Conservation (phyloP, 1,140 invertebrate species). For the Orchesella cincta region DNA sequence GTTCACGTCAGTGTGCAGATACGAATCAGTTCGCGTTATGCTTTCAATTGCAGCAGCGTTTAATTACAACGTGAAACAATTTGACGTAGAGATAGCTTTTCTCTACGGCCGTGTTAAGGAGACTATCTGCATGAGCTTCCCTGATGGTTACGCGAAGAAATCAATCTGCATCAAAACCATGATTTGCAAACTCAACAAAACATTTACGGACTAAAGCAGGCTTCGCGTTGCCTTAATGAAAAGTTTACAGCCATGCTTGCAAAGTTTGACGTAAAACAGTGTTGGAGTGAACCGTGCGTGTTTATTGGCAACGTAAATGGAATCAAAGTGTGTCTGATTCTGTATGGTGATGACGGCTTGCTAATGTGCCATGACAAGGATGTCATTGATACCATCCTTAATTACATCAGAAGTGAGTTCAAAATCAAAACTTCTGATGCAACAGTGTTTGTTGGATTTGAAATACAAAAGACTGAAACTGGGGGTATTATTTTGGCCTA, state of each 20-base stretch:
- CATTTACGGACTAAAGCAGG: neutral
- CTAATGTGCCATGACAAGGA: neutral
- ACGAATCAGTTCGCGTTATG: neutral
- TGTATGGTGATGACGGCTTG: neutral
- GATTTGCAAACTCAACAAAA: neutral
- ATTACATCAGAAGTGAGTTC: neutral
- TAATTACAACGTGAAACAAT: constrained; percentile 36
- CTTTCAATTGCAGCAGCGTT: constrained; percentile 23
- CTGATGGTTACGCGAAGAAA: constrained; percentile 34
- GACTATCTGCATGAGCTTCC: constrained; percentile 42
- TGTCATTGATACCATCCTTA: neutral
- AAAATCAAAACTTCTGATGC: neutral
- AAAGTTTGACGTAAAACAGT: neutral
- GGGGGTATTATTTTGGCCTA: constrained; percentile 27
- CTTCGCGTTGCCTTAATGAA: neutral
- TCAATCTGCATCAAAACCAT: no score
- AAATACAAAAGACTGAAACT: neutral
- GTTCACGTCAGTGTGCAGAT: neutral
- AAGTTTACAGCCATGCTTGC: constrained; percentile 35
- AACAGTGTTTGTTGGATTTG: neutral
- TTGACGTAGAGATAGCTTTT: neutral
- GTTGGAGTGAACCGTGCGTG: constrained; percentile 32
- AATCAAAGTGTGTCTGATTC: constrained; percentile 44
- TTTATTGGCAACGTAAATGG: neutral
- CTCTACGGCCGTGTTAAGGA: neutral